These are phyloP conservation scores for Heteractis magnifica DNA, from an alignment of 92 coral and sea anemone species.

Conservation along the genomic window DNA sequence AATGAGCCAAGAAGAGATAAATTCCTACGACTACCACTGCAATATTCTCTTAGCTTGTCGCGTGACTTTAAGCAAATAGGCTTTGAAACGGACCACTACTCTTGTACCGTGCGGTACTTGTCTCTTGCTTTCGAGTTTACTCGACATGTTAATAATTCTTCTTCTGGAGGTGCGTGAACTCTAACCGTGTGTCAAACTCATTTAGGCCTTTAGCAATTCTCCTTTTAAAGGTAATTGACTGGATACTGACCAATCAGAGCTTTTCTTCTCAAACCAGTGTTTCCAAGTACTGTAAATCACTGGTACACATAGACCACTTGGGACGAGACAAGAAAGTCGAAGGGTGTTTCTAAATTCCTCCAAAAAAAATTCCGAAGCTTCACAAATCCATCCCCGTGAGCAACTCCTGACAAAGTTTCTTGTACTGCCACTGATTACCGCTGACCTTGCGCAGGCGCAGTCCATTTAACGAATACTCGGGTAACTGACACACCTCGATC, in stretches of 20 bases:
- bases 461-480: constrained; percentile 77
- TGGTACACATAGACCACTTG: not conserved
- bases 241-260: not conserved
- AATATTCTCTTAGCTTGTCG: not conserved
- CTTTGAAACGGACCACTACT: too few relatives aligned
- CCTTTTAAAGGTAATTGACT: not conserved
- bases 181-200: too few relatives aligned
- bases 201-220: too few relatives aligned
- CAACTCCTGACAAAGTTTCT: constrained; percentile 86
- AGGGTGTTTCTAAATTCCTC: not conserved
- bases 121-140: too few relatives aligned
- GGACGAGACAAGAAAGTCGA: not conserved
- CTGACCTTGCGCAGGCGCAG: constrained; percentile 92
- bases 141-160: too few relatives aligned
- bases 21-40: not conserved
- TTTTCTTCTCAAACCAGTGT: not conserved
- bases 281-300: not conserved
- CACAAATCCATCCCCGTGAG: constrained; percentile 87
- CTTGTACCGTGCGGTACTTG: too few relatives aligned
- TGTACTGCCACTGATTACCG: constrained; percentile 96
- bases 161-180: too few relatives aligned
- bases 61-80: not conserved
- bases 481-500: constrained; percentile 88
- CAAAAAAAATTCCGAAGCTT: not conserved
- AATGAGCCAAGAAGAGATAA: not conserved